These are phyloP conservation scores for Drosophila dunni DNA, from an alignment of 1,140 invertebrate genomes.

Conservation along the genomic window DNA sequence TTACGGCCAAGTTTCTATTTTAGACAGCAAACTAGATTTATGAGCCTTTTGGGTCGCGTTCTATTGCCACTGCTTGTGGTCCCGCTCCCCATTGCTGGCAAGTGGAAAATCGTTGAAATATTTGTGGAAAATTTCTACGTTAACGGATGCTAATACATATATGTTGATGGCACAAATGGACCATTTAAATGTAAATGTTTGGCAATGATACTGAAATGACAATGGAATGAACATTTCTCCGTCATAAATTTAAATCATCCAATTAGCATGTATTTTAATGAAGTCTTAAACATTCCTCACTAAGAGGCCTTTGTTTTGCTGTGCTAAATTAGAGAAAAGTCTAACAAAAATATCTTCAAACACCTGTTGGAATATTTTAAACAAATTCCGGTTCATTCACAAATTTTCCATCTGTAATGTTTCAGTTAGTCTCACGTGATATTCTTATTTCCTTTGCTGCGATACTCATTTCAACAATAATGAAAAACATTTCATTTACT, in stretches of 20 bases:
- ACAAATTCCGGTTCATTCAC: constrained; percentile 8
- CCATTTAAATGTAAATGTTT: background rate
- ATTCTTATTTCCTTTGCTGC: constrained; percentile 36
- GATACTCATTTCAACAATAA: constrained; percentile 37
- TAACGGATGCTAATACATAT: constrained; percentile 12
- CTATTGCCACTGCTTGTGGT: constrained; percentile 14
- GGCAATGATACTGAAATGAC: background rate
- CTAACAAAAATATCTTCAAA: too few relatives aligned
- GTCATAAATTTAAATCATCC: background rate
- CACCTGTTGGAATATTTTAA: background rate
- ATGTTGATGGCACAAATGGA: constrained; percentile 3
- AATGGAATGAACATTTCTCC: background rate
- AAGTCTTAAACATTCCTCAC: background rate
- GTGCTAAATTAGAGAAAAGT: too few relatives aligned
- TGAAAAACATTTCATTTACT: constrained; percentile 27
- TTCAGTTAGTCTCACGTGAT: constrained; percentile 44
- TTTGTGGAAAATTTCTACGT: constrained; percentile 48
- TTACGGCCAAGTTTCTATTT: constrained; percentile 46
- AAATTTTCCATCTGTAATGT: constrained; percentile 12
- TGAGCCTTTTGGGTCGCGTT: constrained; percentile 35
- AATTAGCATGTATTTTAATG: background rate
- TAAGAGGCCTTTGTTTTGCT: too few relatives aligned
- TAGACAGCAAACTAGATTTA: constrained; percentile 56
- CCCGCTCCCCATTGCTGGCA: background rate
- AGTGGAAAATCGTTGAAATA: constrained; percentile 49